phyloP scores from a whole-genome alignment of 1,140 invertebrate genomes.

The Drosophila kanapiae region DNA sequence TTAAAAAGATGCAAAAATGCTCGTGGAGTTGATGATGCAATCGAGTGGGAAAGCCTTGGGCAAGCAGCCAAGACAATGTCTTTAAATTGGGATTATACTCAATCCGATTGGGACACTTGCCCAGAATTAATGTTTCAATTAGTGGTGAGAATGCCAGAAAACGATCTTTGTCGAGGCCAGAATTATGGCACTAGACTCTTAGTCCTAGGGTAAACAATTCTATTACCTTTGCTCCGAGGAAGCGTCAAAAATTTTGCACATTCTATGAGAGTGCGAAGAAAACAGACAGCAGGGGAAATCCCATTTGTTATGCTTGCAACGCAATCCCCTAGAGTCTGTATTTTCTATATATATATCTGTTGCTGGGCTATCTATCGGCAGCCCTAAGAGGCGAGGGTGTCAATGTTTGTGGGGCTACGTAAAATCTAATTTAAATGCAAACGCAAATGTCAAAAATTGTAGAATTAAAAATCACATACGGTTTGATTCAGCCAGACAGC shows the following conservation, averaged over 20 bases:
- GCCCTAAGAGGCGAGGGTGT: slow-evolving; percentile 7
- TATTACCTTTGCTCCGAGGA: not conserved
- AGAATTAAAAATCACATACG: slow-evolving; percentile 79
- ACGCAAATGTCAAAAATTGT: slow-evolving; percentile 82
- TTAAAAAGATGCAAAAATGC: slow-evolving; percentile 23
- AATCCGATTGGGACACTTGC: slow-evolving; percentile 35
- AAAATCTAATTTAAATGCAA: slow-evolving; percentile 84
- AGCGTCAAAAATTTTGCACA: not conserved
- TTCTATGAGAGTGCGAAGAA: not conserved
- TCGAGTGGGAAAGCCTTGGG: slow-evolving; percentile 17
- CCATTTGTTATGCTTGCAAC: slow-evolving; percentile 76
- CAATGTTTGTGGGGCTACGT: slow-evolving; percentile 54
- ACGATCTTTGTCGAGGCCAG: slow-evolving; percentile 1
- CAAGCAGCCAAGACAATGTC: slow-evolving; percentile 30
- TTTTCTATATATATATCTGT: slow-evolving; percentile 5
- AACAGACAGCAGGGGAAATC: slow-evolving; percentile 22
- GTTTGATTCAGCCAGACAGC: slow-evolving; percentile 40
- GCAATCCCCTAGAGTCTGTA: slow-evolving; percentile 46
- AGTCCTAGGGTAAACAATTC: not conserved
- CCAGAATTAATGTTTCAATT: slow-evolving; percentile 46
- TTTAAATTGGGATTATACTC: slow-evolving; percentile 14
- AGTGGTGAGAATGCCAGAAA: slow-evolving; percentile 4
- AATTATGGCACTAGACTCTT: slow-evolving; percentile 18
- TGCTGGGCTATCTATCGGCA: slow-evolving; percentile 8
- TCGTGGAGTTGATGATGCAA: slow-evolving; percentile 29